These are phyloP conservation scores for Pogonocichla stellata DNA, from an alignment of 2,113 vertebrate genomes.

Conservation along the genomic window DNA sequence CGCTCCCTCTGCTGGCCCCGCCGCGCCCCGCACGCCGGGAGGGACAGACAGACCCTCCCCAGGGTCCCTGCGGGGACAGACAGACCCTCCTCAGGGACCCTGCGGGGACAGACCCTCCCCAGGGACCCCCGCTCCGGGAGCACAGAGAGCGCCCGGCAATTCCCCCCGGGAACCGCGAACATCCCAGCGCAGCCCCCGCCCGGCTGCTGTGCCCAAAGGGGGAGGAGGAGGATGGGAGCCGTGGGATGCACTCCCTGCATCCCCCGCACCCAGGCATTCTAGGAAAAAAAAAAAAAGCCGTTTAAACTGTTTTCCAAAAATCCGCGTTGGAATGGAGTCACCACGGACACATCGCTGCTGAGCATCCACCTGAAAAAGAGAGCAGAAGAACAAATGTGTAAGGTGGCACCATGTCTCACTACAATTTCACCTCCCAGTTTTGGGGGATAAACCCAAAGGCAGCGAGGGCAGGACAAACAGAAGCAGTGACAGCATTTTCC, in stretches of 20 bases:
- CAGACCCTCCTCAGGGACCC: neutral
- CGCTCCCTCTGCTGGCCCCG: constrained; percentile 62
- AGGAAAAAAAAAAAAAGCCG: neutral
- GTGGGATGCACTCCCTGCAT: neutral
- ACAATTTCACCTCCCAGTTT: neutral
- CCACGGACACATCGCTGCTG: rapidly evolving
- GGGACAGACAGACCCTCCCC: neutral
- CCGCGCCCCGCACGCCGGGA: neutral
- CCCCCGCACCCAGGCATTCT: neutral
- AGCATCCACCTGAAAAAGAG: neutral
- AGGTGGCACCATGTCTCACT: rapidly evolving
- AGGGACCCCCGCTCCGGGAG: too few relatives aligned
- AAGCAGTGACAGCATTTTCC: neutral
- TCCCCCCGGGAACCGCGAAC: neutral
- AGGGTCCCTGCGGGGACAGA: neutral
- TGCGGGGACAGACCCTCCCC: neutral
- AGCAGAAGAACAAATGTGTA: rapidly evolving
- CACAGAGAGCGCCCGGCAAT: rapidly evolving
- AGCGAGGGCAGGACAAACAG: neutral
- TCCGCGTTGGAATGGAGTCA: rapidly evolving
- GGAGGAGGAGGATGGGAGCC: neutral
- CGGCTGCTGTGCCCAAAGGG: neutral
- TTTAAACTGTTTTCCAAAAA: neutral
- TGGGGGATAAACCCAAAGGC: neutral
- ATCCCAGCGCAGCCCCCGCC: rapidly evolving